A percentile compares a stretch with the other conserved stretches of the same genome.
Conservation (phyloP, 1,140 invertebrate species). For the Aphaenogaster rudis region DNA sequence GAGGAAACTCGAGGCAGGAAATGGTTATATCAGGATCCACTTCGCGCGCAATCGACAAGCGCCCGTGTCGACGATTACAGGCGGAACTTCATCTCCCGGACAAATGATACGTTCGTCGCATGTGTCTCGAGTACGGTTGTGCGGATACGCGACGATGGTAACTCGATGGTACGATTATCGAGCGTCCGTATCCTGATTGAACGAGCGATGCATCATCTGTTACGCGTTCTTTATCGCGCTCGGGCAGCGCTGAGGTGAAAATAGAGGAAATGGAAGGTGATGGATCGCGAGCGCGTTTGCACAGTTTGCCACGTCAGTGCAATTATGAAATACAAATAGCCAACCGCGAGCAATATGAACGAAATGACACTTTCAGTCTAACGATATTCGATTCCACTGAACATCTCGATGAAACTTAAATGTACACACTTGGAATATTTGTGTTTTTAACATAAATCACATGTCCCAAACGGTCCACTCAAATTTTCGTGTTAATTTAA, state of each 20-base stretch:
- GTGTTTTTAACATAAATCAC: too few relatives aligned
- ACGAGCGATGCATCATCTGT: conserved; percentile 49
- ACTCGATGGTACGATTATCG: conserved; percentile 45
- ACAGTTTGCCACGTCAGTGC: neutral
- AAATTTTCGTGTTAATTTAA: too few relatives aligned
- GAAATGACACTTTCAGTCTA: neutral
- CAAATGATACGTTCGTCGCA: conserved; percentile 46
- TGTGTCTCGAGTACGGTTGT: neutral
- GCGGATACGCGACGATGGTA: neutral
- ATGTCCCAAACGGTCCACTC: too few relatives aligned
- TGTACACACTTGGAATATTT: too few relatives aligned
- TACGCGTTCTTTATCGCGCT: conserved; percentile 24
- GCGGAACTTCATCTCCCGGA: conserved; percentile 1
- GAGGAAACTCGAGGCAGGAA: conserved; percentile 51
- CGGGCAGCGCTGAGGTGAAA: conserved; percentile 23
- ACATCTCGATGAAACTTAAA: neutral
- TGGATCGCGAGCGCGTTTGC: conserved; percentile 37
- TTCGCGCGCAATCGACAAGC: conserved; percentile 35
- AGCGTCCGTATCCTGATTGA: conserved; percentile 37
- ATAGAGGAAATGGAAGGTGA: conserved; percentile 47
- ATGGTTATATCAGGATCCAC: conserved; percentile 48
- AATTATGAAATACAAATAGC: conserved; percentile 52
- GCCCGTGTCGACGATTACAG: conserved; percentile 23
- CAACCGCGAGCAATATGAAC: neutral
- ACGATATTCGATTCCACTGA: neutral